Base-by-base conservation (phyloP, 2,888 invertebrate genomes). In the Pilophorus perplexus region DNA sequence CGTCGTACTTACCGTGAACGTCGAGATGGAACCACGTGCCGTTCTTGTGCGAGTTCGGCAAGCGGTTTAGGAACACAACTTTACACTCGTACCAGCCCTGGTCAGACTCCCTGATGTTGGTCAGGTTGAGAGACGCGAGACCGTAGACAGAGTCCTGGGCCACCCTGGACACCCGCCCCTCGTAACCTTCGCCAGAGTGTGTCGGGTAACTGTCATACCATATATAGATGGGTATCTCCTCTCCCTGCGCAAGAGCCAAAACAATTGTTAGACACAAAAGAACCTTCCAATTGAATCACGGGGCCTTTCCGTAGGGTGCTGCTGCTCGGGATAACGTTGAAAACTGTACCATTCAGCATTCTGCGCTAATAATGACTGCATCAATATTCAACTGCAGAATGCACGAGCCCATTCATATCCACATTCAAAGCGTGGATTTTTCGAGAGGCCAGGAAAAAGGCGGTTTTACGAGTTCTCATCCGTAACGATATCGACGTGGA, bases 21-120 rank as follows among this genome's bases (percentile, higher is more conserved):
- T 94, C 93, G 79, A 97, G 85, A 80, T 96, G 94, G 82, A 96
- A 94, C 95, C 95, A 96, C 76, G 95, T 94, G 77, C 96, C 95
- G 81, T 91, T 93, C 80, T 91, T 92, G 82, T 89, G 86, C 78
- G 88, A 88, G 79, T 91, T 92, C 74, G 93, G 92, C 75, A 90
- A 89, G 75, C 94, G 89, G 81, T 94, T 93, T 81, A 95, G 88
- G 82, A 94, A 95, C 79, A 92, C 91, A 80, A 96, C 93, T 74
- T 83, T 84, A 81, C 92, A 93, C 82, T 93, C 90, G 83, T 93
- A 96, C 96, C 96, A 96, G 78, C 96, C 96, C 78, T 91, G 90
- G 81, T 97, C 96, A 75, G 88, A 85, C 80, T 93, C 93, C 73
- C 87, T 85, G 76, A 96, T 94, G 78, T 91, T 89, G 78, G 93